Percentiles rank a stretch among this genome's conserved stretches.
phyloP scores from a whole-genome alignment of 2,113 vertebrate species.

The Chauna torquata region DNA sequence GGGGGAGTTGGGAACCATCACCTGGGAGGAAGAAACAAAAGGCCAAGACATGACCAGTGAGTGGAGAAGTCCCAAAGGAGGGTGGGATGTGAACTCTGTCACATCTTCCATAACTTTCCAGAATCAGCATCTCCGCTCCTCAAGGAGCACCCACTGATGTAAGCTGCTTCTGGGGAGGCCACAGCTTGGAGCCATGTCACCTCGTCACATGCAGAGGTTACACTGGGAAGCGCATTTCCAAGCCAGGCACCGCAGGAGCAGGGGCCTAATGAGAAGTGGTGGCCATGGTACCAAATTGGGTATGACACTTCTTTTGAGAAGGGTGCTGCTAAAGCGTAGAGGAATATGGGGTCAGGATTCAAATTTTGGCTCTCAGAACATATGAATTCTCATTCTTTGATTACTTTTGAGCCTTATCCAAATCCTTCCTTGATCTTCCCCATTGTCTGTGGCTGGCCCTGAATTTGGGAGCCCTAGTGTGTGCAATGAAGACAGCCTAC shows the following conservation, averaged over 20 bases:
- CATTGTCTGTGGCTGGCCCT: background rate
- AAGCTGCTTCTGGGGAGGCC: background rate
- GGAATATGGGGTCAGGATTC: background rate
- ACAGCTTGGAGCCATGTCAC: background rate
- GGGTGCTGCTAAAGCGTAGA: background rate
- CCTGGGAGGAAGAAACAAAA: background rate
- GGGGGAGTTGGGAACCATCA: background rate
- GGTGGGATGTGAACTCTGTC: background rate
- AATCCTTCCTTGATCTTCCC: background rate
- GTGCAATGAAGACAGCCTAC: background rate
- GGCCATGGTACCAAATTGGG: background rate
- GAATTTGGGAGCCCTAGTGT: background rate
- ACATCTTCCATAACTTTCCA: background rate
- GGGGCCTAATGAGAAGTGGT: background rate
- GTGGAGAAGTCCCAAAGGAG: background rate
- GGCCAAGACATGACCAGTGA: background rate
- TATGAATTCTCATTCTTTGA: background rate
- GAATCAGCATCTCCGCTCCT: background rate
- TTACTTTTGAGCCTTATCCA: background rate
- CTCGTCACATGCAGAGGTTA: background rate
- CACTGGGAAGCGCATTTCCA: background rate
- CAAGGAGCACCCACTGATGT: background rate
- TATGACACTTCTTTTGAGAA: background rate
- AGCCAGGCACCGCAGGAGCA: background rate
- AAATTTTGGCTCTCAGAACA: background rate